A percentile compares a stretch with the other conserved stretches of the same genome.
Conservation (phyloP, 2,888 invertebrate species). For the Artemia sinica region DNA sequence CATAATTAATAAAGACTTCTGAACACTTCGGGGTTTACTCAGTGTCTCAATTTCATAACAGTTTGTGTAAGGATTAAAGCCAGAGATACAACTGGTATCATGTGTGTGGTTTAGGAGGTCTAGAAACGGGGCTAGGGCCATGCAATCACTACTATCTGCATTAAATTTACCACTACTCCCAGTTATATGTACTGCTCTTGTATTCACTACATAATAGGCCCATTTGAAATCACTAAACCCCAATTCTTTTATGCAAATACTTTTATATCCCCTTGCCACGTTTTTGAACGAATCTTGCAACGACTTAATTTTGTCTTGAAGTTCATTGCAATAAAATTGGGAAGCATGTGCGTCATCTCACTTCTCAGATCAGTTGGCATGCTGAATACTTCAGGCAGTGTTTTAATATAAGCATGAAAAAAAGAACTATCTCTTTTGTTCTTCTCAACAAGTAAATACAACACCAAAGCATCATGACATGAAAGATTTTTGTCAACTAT, state of each 20-base stretch:
- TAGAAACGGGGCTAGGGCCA: constrained; percentile 66
- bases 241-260: constrained; percentile 6
- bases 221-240: constrained; percentile 42
- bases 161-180: constrained; percentile 33
- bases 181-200: constrained; percentile 46
- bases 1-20: constrained; percentile 77
- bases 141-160: constrained; percentile 38
- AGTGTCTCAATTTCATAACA: constrained; percentile 40
- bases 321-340: constrained; percentile 39
- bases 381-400: constrained; percentile 47
- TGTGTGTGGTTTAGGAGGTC: constrained; percentile 74
- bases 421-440: constrained; percentile 39
- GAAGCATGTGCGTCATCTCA: constrained; percentile 40
- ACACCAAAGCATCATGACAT: constrained; percentile 42
- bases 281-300: constrained; percentile 34
- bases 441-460: constrained; percentile 52
- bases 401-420: constrained; percentile 48
- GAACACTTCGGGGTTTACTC: constrained; percentile 41
- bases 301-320: constrained; percentile 38
- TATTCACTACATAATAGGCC: constrained; percentile 70
- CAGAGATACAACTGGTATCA: constrained; percentile 30
- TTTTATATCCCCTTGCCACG: constrained; percentile 27
- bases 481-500: not conserved
- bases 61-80: constrained; percentile 30
- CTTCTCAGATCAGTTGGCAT: constrained; percentile 49